Percentiles rank a stretch among this genome's conserved stretches.
These are phyloP conservation scores for Plestiodon gilberti DNA, from an alignment of 2,113 vertebrate species.

Conservation along the genomic window DNA sequence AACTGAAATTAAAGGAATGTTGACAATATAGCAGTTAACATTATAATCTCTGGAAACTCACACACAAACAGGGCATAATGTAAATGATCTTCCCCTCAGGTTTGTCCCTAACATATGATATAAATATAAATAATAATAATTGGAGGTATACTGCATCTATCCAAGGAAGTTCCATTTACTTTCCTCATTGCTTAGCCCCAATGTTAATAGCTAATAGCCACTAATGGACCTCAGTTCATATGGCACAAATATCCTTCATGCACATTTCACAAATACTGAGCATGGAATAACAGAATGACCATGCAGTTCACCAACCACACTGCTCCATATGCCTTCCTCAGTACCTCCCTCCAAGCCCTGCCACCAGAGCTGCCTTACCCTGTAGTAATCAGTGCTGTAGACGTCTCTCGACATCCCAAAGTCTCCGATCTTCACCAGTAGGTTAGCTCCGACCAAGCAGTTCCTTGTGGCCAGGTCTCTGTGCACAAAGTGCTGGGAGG, in stretches of 20 bases:
- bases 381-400: slow-evolving; percentile 99
- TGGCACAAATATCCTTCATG: not conserved
- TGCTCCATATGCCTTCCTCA: slow-evolving; percentile 37
- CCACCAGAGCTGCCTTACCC: slow-evolving; percentile 82
- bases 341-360: slow-evolving; percentile 24
- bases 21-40: not conserved
- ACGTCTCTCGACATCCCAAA: slow-evolving; percentile 99
- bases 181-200: not conserved
- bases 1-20: not conserved
- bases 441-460: slow-evolving; percentile 94
- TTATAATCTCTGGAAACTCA: not conserved
- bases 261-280: not conserved
- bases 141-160: not conserved
- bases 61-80: not conserved
- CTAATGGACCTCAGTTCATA: not conserved
- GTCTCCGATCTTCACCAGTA: slow-evolving; percentile 98
- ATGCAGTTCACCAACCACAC: too few species aligned
- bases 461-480: slow-evolving; percentile 98
- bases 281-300: too few species aligned
- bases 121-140: not conserved
- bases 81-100: not conserved
- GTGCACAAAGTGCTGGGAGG: slow-evolving; percentile 98
- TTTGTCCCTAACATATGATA: not conserved
- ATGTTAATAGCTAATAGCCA: not conserved
- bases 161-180: not conserved